phyloP scores from a whole-genome alignment of 2,113 vertebrate genomes.

The Microtus montanus region DNA sequence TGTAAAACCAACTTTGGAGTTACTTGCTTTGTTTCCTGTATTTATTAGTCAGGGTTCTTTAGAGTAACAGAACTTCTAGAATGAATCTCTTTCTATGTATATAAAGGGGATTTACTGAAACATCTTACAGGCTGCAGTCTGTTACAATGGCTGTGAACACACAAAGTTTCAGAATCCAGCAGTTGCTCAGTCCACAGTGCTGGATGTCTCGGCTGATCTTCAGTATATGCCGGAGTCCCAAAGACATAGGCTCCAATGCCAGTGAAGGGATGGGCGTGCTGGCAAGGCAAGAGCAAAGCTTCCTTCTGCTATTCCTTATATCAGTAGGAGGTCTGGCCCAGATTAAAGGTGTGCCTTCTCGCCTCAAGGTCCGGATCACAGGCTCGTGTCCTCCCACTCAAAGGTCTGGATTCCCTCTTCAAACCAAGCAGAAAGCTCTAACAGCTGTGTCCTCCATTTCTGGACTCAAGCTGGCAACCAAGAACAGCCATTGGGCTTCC shows the following conservation, averaged over 20 bases:
- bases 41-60: not conserved
- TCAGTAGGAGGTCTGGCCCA: not conserved
- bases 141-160: not conserved
- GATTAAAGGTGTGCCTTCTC: not conserved
- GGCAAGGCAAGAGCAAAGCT: not conserved
- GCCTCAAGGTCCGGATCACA: not conserved
- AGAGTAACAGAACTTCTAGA: not conserved
- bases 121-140: not conserved
- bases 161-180: not conserved
- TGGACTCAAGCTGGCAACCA: not conserved
- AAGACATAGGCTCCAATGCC: too few relatives aligned
- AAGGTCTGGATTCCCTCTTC: not conserved
- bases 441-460: not conserved
- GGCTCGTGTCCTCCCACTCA: not conserved
- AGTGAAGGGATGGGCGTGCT: not conserved
- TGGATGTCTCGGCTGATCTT: not conserved
- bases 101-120: not conserved
- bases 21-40: not conserved
- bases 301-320: not conserved
- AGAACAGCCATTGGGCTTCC: not conserved
- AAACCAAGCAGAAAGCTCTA: not conserved
- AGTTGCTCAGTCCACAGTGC: not conserved
- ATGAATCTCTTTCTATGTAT: not conserved
- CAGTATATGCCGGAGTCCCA: too few relatives aligned
- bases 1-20: not conserved